Conservation (phyloP, 2,888 invertebrate genomes). For the Ichneumoninae sp. region DNA sequence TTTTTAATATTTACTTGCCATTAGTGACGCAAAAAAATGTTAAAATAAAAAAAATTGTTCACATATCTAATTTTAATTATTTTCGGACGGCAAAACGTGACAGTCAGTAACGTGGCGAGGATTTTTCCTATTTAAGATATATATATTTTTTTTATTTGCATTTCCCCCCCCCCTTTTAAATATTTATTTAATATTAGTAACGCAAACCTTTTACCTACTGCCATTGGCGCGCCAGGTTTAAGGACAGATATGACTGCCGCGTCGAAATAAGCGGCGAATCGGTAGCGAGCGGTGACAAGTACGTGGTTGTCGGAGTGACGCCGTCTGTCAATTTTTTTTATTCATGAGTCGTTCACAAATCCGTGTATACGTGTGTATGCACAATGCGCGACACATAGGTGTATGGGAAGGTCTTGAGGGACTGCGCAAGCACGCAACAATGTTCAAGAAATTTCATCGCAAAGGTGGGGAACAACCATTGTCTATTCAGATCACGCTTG, state of each 20-base stretch:
- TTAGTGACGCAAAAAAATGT: too few species aligned
- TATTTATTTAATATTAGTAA: too few species aligned
- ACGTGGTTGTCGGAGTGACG: neutral
- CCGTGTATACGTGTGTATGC: neutral
- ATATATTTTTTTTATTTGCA: too few species aligned
- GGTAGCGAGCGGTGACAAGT: neutral
- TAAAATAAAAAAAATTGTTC: too few species aligned
- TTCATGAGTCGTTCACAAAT: neutral
- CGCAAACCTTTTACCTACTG: too few species aligned
- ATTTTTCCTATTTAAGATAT: too few species aligned
- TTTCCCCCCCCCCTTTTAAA: too few species aligned
- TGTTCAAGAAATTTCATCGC: slow-evolving; percentile 56
- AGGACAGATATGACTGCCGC: neutral
- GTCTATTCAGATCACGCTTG: slow-evolving; percentile 53
- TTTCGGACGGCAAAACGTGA: too few species aligned
- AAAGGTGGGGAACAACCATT: slow-evolving; percentile 63
- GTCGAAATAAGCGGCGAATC: slow-evolving; percentile 8
- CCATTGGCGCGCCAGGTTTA: too few species aligned
- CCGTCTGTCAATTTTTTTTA: neutral
- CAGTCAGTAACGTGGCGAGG: too few species aligned
- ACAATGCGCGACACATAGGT: neutral
- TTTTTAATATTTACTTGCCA: too few species aligned
- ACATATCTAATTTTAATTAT: too few species aligned
- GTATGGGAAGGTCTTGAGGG: slow-evolving; percentile 24
- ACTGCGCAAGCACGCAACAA: slow-evolving; percentile 57